These are phyloP conservation scores for Cryptoblepharus egeriae DNA, from an alignment of 2,797 vertebrate genomes.

Conservation along the genomic window DNA sequence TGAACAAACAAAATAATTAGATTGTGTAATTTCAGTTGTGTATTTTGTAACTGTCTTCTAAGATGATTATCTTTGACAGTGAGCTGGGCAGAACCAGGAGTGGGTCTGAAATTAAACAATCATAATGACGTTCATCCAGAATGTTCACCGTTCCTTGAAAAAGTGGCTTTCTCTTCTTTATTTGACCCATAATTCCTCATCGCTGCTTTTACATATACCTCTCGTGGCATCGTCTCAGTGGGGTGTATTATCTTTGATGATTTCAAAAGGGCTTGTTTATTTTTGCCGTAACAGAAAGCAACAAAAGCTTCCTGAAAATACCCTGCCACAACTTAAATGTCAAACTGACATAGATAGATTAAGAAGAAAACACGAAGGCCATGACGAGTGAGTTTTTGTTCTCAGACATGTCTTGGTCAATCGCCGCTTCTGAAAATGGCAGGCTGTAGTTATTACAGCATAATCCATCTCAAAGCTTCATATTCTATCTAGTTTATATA, in stretches of 20 bases:
- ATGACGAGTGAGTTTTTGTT: conserved; percentile 51
- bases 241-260: conserved; percentile 59
- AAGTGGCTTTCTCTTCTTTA: conserved; percentile 65
- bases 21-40: conserved; percentile 68
- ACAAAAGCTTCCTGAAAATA: conserved; percentile 68
- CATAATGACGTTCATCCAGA: conserved; percentile 70
- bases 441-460: conserved; percentile 45
- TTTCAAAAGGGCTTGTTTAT: conserved; percentile 69
- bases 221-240: conserved; percentile 52
- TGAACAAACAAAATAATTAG: conserved; percentile 73
- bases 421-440: conserved; percentile 1
- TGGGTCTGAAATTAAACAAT: conserved; percentile 73
- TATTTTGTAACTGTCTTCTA: conserved; percentile 72
- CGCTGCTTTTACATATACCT: conserved; percentile 62
- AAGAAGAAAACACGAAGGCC: conserved; percentile 55
- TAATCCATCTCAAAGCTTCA: conserved; percentile 48
- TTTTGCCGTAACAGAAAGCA: conserved; percentile 72
- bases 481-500: conserved; percentile 45
- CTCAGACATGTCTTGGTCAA: conserved; percentile 41
- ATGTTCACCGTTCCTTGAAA: conserved; percentile 65
- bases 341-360: conserved; percentile 69
- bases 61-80: conserved; percentile 71
- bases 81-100: conserved; percentile 70
- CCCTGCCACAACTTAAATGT: conserved; percentile 57
- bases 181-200: conserved; percentile 73